Evolutionary conservation across 2,113 vertebrate genomes (phyloP).

Genomic region (Mesembrinibis cayennensis): DNA sequence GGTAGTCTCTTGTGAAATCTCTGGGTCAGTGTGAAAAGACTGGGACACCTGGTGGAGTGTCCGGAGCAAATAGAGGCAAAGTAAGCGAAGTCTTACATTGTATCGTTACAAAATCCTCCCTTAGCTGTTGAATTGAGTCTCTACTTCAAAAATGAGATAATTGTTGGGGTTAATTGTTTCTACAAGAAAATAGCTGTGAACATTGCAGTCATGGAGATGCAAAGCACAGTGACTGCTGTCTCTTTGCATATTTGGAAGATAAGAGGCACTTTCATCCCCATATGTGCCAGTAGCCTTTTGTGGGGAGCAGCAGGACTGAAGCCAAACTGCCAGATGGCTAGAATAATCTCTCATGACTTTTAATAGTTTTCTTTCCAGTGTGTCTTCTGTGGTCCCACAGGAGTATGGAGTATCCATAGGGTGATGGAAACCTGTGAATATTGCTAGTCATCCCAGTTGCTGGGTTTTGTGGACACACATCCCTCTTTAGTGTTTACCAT

Average conservation of each 20-base stretch:
- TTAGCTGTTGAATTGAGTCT: neutral
- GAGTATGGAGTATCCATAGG: neutral
- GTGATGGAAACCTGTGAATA: neutral
- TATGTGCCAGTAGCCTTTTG: neutral
- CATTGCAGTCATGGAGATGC: neutral
- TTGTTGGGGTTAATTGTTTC: neutral
- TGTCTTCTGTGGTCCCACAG: neutral
- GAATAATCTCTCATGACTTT: neutral
- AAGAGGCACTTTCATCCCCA: slow-evolving; percentile 1
- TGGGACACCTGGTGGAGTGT: neutral
- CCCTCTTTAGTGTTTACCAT: neutral
- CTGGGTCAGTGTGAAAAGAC: neutral
- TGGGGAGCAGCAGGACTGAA: neutral
- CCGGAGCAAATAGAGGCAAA: neutral
- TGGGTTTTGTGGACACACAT: neutral
- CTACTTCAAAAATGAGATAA: neutral
- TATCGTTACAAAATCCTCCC: neutral
- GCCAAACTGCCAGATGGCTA: slow-evolving; percentile 4
- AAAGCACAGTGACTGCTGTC: neutral
- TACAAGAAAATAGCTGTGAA: neutral
- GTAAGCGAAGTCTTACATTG: neutral
- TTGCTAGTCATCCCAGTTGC: neutral
- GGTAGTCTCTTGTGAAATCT: neutral
- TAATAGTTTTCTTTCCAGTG: neutral
- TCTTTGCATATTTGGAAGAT: neutral